Conservation (phyloP, 2,113 vertebrate species). For the Spermophilus dauricus region DNA sequence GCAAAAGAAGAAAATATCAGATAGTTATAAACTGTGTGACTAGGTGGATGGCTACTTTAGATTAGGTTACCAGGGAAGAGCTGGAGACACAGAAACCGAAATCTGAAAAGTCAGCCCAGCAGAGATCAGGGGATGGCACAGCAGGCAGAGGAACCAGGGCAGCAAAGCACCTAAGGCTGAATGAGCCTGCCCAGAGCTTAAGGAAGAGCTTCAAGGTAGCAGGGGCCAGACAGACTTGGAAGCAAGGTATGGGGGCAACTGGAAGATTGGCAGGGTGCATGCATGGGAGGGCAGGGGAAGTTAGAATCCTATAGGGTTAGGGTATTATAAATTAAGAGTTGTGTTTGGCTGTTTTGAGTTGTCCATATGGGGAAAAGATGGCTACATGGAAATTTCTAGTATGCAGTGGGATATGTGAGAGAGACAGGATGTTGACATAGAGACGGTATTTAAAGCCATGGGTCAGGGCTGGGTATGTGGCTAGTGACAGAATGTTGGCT, state of each 20-base stretch:
- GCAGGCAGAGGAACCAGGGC: background rate
- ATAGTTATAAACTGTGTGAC: background rate
- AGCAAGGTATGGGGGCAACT: background rate
- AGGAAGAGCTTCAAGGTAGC: background rate
- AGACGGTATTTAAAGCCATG: background rate
- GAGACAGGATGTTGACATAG: background rate
- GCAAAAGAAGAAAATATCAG: slow-evolving; percentile 18
- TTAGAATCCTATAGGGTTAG: background rate
- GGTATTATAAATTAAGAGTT: background rate
- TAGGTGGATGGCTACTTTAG: background rate
- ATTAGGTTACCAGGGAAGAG: background rate
- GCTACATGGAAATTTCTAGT: background rate
- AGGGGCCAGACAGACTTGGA: background rate
- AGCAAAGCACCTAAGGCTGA: background rate
- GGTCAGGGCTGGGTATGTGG: background rate
- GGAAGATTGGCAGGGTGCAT: background rate
- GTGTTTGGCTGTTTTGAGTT: background rate
- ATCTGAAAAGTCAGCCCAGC: background rate
- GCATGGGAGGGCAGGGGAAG: too few relatives aligned
- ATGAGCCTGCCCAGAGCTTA: background rate
- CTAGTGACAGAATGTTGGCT: background rate
- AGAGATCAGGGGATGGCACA: background rate
- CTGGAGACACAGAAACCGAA: background rate
- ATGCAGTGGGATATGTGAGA: background rate
- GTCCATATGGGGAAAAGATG: background rate